Percentiles rank a stretch among this genome's conserved stretches.
Conservation (phyloP, 2,888 invertebrate species). For the Athalia rosae region DNA sequence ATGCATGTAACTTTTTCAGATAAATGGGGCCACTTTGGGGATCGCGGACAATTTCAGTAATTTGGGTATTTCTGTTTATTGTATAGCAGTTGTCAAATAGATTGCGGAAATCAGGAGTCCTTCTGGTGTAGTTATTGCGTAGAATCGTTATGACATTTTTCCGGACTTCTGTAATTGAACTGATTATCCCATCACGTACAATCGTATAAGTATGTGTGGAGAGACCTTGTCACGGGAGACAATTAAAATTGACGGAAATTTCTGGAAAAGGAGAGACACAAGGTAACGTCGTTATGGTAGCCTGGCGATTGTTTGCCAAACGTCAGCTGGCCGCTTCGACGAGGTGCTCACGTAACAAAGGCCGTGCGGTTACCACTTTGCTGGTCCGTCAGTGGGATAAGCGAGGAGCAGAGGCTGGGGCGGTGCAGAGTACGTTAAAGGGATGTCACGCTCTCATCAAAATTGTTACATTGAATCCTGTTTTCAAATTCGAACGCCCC, state of each 20-base stretch:
- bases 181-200: not conserved
- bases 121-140: no score
- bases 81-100: no score
- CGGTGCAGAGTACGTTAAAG: constrained; percentile 9
- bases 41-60: no score
- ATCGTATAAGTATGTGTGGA: not conserved
- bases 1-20: no score
- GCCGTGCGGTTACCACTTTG: constrained; percentile 33
- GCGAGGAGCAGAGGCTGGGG: constrained; percentile 38
- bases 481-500: not conserved
- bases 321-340: constrained; percentile 23
- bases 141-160: no score
- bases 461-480: constrained; percentile 8
- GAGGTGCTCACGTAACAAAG: constrained; percentile 37
- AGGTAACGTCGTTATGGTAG: constrained; percentile 23
- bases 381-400: constrained; percentile 34
- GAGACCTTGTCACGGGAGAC: not conserved
- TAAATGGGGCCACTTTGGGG: no score
- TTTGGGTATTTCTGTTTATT: no score
- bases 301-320: constrained; percentile 34
- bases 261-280: not conserved
- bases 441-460: constrained; percentile 21
- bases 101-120: no score
- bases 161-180: not conserved
- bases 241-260: not conserved